Conservation (phyloP, 2,113 vertebrate genomes). For the Microtus ochrogaster region DNA sequence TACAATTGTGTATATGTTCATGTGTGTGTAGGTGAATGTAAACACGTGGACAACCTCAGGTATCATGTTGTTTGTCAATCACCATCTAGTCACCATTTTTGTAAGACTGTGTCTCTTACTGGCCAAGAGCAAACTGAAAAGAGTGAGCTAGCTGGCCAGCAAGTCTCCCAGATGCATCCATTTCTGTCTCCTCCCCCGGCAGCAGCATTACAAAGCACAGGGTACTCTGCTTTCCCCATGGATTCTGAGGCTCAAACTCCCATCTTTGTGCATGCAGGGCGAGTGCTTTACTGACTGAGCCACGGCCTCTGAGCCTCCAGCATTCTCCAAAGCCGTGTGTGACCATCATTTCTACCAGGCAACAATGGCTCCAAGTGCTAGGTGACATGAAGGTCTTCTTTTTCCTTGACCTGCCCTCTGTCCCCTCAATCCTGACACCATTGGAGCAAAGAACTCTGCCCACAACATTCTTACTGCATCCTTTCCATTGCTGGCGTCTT, state of each 20-base stretch:
- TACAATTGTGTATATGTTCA: background rate
- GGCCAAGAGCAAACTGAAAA: background rate
- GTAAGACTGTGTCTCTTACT: background rate
- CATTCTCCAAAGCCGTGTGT: background rate
- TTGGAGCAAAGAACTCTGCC: background rate
- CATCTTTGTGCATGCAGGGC: background rate
- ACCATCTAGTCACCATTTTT: background rate
- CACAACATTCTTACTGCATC: background rate
- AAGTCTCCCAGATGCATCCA: background rate
- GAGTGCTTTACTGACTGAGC: background rate
- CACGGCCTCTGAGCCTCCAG: background rate
- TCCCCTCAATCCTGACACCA: background rate
- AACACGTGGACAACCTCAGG: no score
- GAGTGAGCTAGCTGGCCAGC: background rate
- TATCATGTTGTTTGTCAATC: background rate
- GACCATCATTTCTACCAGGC: background rate
- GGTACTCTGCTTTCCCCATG: background rate
- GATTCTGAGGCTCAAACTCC: background rate
- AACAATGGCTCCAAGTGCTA: background rate
- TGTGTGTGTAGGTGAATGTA: background rate
- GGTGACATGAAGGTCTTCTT: background rate
- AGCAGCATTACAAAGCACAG: background rate
- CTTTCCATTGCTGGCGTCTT: background rate
- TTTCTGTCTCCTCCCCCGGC: background rate
- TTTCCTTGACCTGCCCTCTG: background rate